Evolutionary conservation across 2,797 vertebrate genomes (phyloP), one percentile per base, ranked within the genome.

Genomic region (Tragelaphus oryx): DNA sequence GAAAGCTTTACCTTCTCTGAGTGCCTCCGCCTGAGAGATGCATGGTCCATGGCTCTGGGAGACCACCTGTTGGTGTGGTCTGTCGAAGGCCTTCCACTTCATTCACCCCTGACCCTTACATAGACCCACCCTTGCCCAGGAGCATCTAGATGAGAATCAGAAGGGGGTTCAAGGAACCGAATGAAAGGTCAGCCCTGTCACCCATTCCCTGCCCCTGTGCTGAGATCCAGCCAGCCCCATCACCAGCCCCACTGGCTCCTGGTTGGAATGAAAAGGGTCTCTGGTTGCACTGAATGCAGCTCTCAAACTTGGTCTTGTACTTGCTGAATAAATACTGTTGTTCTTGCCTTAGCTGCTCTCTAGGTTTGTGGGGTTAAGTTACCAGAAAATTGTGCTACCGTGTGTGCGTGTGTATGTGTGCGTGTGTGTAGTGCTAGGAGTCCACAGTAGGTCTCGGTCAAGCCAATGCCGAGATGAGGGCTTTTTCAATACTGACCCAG

Each of bases 261-360:
- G 82, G 90, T 55, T 93, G 96, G 87, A 90, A 78, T 4, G 7
- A 54, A n/a, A 93, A 96, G 90, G 95, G 88, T 81, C 90, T 96
- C 96, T 96, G 97, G 97, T 97, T 96, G 95, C 97, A 88, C 87
- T 79, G 95, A 97, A 94, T 96, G 97, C 97, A 97, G 97, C 97
- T 96, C 97, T 98, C 97, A 88, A 86, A 95, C 91, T 68, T 96
- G 97, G 96, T 97, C 97, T 97, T 98, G 97, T 97, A 98, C 96
- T 97, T 97, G 75, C 97, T 97, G 96, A 98, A 97, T 98, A 97
- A 98, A 98, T 97, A 97, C 97, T 97, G 89, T 97, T 96, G 97
- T 98, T 98, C 96, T 97, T 97, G 97, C 97, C 97, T 97, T 98
- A 98, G 97, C 97, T 96, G 97, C 97, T 97, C 95, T 97, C 97